Conservation (phyloP, 2,797 vertebrate genomes). For the Danionella dracula region DNA sequence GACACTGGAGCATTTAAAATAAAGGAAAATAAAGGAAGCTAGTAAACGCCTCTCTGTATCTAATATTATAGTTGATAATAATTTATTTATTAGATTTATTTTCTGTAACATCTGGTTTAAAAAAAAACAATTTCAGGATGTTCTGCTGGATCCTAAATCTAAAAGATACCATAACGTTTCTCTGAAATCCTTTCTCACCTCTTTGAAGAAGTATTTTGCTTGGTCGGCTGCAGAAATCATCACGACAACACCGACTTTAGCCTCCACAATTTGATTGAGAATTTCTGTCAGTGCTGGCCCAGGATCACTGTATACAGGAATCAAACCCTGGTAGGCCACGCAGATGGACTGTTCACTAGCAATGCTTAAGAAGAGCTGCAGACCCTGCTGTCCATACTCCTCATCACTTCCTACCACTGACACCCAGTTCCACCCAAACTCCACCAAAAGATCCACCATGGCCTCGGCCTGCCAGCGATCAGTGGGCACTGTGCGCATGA, state of each 20-base stretch:
- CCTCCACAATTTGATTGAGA: conserved; percentile 57
- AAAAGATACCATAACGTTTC: no score
- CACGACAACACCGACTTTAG: conserved; percentile 68
- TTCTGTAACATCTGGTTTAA: no score
- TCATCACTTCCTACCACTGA: conserved; percentile 78
- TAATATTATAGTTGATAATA: no score
- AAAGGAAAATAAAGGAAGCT: no score
- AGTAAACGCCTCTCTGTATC: no score
- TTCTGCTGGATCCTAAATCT: no score
- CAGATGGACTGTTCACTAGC: conserved; percentile 66
- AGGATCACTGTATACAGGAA: conserved; percentile 63
- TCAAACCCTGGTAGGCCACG: conserved; percentile 78
- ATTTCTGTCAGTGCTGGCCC: conserved; percentile 29
- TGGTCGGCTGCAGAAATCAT: conserved; percentile 62
- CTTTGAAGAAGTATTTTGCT: conserved; percentile 60
- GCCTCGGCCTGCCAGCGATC: conserved; percentile 72
- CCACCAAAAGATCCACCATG: conserved; percentile 64
- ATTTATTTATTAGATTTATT: no score
- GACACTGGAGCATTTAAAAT: no score
- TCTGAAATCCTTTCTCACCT: conserved; percentile 51
- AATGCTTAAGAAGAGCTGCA: conserved; percentile 59
- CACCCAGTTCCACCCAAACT: conserved; percentile 86
- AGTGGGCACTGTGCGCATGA: conserved; percentile 81
- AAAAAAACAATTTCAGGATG: no score
- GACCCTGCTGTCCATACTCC: conserved; percentile 75